Evolutionary conservation across 2,888 invertebrate genomes (phyloP), one percentile per base, ranked within the genome.

Genomic region (Fragum sueziense): DNA sequence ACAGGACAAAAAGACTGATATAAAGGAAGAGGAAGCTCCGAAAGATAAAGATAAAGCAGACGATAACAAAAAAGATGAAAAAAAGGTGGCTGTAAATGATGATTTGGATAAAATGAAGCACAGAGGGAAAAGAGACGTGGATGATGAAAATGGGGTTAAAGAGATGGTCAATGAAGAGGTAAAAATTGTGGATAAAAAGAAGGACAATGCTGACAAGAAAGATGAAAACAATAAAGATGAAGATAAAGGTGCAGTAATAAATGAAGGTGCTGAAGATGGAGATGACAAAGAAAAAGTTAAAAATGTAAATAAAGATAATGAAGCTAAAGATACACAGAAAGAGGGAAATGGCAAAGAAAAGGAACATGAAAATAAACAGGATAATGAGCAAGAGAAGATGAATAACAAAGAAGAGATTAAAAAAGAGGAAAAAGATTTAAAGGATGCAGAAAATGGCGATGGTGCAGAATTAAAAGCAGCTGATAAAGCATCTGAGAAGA

Each of bases 121-220:
- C 33, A 79, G 78, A 62, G 70, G 70, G 11, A 79, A 79, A 41
- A 70, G 78, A 59, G 78, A 79, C 11, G 33, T 29, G 34, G 69
- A 68, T 47, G 51, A 22, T 29, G n/a, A 52, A 25, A 52, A 17
- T 25, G 41, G 47, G 27, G 37, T 57, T 34, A 54, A 54, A 27
- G 20, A 25, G 65, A 9, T 37, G 6, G 33, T 47, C 31, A 57
- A 68, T 29, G 27, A 54, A 27, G 57, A 54, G 31, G 62, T 31
- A 33, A 29, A 25, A 17, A 25, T 17, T 17, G 25, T 2, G 3
- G 61, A 27, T 61, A 27, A 61, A 27, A 61, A 34, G 41, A 25
- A 41, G 29, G 47, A 57, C 2, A 29, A 57, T 25, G 54, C 54
- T 27, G 61, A 57, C 47, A 51, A 22, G 27, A 17, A 61, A 25